Percentiles rank a stretch among this genome's conserved stretches.
These are phyloP conservation scores for Tetraneura akinire DNA, from an alignment of 1,140 invertebrate genomes.

Conservation along the genomic window DNA sequence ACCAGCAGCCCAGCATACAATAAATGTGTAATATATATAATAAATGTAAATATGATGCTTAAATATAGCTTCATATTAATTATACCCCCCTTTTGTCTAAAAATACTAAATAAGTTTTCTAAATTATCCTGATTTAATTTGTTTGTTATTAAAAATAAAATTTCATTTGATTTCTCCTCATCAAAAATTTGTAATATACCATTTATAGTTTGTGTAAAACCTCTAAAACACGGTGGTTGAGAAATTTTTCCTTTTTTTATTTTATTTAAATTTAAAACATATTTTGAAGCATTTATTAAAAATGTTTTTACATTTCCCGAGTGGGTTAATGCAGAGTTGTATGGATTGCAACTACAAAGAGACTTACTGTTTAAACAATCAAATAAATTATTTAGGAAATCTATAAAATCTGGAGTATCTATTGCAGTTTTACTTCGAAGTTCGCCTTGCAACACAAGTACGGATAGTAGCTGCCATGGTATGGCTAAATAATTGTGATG, in stretches of 20 bases:
- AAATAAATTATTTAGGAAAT: constrained; percentile 16
- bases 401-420: constrained; percentile 4
- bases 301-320: neutral
- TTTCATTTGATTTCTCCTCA: neutral
- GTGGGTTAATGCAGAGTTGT: too few relatives aligned
- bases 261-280: neutral
- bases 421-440: neutral
- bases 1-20: too few relatives aligned
- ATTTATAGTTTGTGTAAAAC: too few relatives aligned
- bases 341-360: neutral
- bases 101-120: too few relatives aligned
- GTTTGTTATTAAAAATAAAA: neutral
- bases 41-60: too few relatives aligned
- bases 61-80: too few relatives aligned
- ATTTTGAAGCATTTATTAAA: neutral
- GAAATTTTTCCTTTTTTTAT: constrained; percentile 11
- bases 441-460: too few relatives aligned
- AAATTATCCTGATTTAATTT: neutral
- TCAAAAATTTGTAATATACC: neutral
- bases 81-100: neutral
- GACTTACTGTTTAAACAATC: neutral
- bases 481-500: too few relatives aligned
- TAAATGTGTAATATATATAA: too few relatives aligned
- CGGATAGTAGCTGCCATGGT: too few relatives aligned
- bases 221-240: neutral